Base-by-base conservation (phyloP, 2,888 invertebrate species). In the Camptogramma bilineatum region DNA sequence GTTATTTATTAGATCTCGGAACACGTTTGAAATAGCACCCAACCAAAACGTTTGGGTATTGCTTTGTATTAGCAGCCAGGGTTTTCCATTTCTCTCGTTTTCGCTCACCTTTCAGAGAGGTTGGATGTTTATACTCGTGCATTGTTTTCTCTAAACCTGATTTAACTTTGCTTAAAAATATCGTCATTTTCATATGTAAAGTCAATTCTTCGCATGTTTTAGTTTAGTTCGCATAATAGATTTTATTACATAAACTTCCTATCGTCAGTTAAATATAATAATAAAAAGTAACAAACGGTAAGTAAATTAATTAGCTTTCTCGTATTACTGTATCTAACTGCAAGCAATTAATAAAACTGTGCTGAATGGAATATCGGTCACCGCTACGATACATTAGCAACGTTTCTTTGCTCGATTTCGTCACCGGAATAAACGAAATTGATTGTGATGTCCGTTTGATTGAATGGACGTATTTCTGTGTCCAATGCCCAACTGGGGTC, bases 381-480 rank as follows among this genome's bases (percentile, higher is more conserved):
- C 4, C 4, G 47, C 50, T 19, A 52, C 44, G 46, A 55, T 55
- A 62, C 51, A 55, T 61, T 60, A 47, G n/a, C 28, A 44, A 17
- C 18, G 24, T 53, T 59, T 42, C 18, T 57, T 48, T n/a, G 50
- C 47, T 48, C 24, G 42, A 47, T 62, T 62, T 56, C 51, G 31
- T 52, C 51, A 48, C 16, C 53, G 16, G 31, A 52, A 57, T 44
- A 60, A 39, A 52, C 24, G 24, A 46, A 56, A 60, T 54, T 50
- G 59, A 62, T 66, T 59, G 62, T 59, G 59, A 52, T 48, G 55
- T 28, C 17, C 56, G 18, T 24, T 46, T 65, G 59, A 60, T 44
- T 56, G 64, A 61, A 52, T 52, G 64, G 56, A 56, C 56, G 62
- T 68, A 59, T 62, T 68, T 64, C 68, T 64, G 51, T 44, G 16